Percentiles rank a stretch among this genome's conserved stretches.
Conservation (phyloP, 2,888 invertebrate species). For the Cheilosia soror region DNA sequence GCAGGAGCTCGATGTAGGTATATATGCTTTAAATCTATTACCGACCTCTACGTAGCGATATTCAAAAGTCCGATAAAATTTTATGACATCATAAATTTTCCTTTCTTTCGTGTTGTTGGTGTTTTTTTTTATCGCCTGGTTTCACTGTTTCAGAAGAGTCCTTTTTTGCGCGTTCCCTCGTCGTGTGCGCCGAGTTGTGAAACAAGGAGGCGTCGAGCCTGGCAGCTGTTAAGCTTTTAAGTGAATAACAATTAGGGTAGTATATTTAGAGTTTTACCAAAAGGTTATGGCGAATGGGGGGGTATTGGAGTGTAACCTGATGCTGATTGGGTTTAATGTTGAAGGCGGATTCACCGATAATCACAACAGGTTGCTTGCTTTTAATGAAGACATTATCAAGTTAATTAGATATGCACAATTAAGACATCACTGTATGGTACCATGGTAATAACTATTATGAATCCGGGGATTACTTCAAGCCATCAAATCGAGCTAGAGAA, state of each 20-base stretch:
- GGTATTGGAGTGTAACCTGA: slow-evolving; percentile 39
- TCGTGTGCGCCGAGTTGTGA: slow-evolving; percentile 66
- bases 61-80: slow-evolving; percentile 75
- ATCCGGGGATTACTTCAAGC: background rate
- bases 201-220: slow-evolving; percentile 69
- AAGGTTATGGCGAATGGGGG: slow-evolving; percentile 16
- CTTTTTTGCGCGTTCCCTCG: slow-evolving; percentile 31
- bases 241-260: slow-evolving; percentile 75
- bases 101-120: slow-evolving; percentile 36
- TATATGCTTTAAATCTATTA: slow-evolving; percentile 70
- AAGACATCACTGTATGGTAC: background rate
- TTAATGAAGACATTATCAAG: slow-evolving; percentile 71
- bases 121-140: slow-evolving; percentile 35
- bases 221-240: slow-evolving; percentile 75
- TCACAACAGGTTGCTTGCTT: slow-evolving; percentile 67
- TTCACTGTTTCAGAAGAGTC: slow-evolving; percentile 31
- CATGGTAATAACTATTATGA: background rate
- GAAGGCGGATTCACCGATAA: slow-evolving; percentile 60
- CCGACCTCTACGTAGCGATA: slow-evolving; percentile 62
- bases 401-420: slow-evolving; percentile 61
- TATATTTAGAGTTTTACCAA: slow-evolving; percentile 55
- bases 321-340: slow-evolving; percentile 59
- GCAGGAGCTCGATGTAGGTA: slow-evolving; percentile 34
- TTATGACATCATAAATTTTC: slow-evolving; percentile 73
- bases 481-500: background rate